Conservation (phyloP, 2,797 vertebrate genomes). For the Malacoraja senta region DNA sequence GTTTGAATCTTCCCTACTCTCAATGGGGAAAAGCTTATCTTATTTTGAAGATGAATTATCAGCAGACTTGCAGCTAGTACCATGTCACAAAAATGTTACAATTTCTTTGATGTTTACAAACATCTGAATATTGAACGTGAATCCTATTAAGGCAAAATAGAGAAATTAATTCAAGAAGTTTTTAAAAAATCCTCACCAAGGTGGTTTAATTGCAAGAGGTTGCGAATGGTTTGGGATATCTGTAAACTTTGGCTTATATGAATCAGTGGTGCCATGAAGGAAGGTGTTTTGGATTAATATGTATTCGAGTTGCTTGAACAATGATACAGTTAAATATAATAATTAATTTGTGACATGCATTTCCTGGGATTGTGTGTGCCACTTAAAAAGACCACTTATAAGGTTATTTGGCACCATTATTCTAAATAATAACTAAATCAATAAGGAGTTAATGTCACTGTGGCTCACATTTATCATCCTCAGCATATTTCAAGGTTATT, state of each 20-base stretch:
- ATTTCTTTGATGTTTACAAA: too few relatives aligned
- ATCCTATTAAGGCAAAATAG: neutral
- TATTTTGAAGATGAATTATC: too few relatives aligned
- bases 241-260: neutral
- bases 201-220: neutral
- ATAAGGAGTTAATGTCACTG: neutral
- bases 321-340: neutral
- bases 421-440: constrained; percentile 22
- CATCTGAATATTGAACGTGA: neutral
- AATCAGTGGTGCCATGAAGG: neutral
- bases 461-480: neutral
- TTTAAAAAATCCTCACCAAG: neutral
- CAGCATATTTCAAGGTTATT: neutral
- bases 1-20: too few relatives aligned
- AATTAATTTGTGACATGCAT: constrained; percentile 7
- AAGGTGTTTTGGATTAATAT: neutral
- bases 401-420: neutral
- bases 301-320: neutral
- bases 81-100: too few relatives aligned
- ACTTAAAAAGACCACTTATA: neutral
- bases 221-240: neutral
- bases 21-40: too few relatives aligned
- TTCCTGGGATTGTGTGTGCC: neutral
- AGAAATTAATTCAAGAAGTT: neutral
- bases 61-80: too few relatives aligned